A percentile compares a stretch with the other conserved stretches of the same genome.
Conservation (phyloP, 2,797 vertebrate species). For the Manis pentadactyla region DNA sequence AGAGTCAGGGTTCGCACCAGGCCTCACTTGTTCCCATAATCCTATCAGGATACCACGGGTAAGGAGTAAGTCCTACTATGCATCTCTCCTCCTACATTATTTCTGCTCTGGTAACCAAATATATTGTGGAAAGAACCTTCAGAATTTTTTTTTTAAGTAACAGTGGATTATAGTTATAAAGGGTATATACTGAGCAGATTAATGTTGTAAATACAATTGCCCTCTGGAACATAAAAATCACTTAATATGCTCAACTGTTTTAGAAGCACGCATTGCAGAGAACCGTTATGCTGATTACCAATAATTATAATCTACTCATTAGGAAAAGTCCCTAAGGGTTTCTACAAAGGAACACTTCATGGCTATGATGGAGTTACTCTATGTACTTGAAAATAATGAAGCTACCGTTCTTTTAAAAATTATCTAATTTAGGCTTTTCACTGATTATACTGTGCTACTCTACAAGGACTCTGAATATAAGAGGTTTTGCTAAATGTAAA, state of each 20-base stretch:
- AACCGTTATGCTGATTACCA: constrained; percentile 74
- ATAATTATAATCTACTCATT: constrained; percentile 78
- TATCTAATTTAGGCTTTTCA: constrained; percentile 76
- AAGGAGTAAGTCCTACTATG: neutral
- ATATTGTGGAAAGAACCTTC: neutral
- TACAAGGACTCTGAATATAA: neutral
- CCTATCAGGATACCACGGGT: neutral
- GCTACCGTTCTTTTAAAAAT: constrained; percentile 76
- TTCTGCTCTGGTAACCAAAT: neutral
- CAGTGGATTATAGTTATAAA: constrained; percentile 3
- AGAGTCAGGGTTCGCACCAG: neutral
- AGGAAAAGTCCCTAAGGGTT: constrained; percentile 62
- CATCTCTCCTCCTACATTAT: neutral
- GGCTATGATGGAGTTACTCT: constrained; percentile 59
- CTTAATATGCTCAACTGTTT: constrained; percentile 68
- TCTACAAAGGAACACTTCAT: constrained; percentile 63
- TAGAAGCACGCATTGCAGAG: constrained; percentile 40
- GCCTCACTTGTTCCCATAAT: neutral
- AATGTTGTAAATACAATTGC: constrained; percentile 63
- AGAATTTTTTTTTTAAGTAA: neutral
- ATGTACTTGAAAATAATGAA: constrained; percentile 80
- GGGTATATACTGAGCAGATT: neutral
- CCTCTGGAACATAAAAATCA: constrained; percentile 63
- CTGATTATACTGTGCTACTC: constrained; percentile 38
- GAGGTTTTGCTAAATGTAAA: constrained; percentile 9